Conservation (phyloP, 1,140 invertebrate species). For the Cotesia glomerata region DNA sequence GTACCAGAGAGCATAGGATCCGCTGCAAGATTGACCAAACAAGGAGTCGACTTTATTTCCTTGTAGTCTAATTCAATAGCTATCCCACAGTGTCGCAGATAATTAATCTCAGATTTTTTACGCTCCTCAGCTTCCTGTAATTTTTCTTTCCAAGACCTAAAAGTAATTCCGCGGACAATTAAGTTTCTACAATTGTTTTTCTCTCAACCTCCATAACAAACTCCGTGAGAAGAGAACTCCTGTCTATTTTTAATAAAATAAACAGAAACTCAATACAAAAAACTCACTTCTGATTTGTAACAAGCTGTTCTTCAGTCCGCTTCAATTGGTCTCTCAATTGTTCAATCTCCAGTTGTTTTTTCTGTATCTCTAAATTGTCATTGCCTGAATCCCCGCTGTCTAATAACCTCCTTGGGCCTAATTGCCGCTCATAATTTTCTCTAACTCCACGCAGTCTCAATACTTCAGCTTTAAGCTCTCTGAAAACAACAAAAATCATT, state of each 20-base stretch:
- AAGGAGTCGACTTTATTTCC: conserved; percentile 57
- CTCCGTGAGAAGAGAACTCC: neutral
- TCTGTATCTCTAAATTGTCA: conserved; percentile 57
- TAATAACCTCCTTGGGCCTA: conserved; percentile 48
- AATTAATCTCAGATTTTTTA: conserved; percentile 66
- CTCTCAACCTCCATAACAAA: neutral
- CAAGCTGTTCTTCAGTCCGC: conserved; percentile 66
- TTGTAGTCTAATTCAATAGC: conserved; percentile 60
- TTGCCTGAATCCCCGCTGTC: conserved; percentile 51
- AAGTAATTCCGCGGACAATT: conserved; percentile 36
- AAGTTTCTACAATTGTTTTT: neutral
- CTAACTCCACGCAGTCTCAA: conserved; percentile 67
- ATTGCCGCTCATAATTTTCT: conserved; percentile 65
- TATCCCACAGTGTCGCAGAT: conserved; percentile 63
- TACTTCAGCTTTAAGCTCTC: conserved; percentile 73
- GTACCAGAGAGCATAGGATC: conserved; percentile 76
- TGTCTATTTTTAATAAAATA: neutral
- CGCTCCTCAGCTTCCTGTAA: conserved; percentile 67
- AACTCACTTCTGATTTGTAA: conserved; percentile 50
- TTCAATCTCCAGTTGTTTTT: conserved; percentile 70
- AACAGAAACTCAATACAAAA: neutral
- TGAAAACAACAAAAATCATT: conserved; percentile 34
- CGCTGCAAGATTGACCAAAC: conserved; percentile 72
- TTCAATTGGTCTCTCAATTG: conserved; percentile 65
- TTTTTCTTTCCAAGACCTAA: conserved; percentile 57